These are phyloP conservation scores for Zootermopsis nevadensis DNA, from an alignment of 2,888 invertebrate species.

Conservation along the genomic window DNA sequence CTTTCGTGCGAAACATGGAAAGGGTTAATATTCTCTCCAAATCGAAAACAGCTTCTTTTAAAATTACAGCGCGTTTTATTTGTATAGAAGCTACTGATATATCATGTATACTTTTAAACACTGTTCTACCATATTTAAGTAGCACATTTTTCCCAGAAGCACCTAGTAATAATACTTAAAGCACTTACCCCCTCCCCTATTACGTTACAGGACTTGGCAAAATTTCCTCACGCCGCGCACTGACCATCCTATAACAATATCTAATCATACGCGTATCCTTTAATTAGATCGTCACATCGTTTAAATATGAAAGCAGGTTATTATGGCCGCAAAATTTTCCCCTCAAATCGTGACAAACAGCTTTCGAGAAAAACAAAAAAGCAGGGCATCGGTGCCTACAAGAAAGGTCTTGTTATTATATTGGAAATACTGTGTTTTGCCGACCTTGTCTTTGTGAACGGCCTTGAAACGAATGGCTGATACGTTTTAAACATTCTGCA, in stretches of 20 bases:
- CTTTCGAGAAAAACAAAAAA: not conserved
- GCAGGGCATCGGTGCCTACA: not conserved
- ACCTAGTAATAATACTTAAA: not conserved
- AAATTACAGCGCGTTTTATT: too few species aligned
- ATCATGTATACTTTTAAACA: too few species aligned
- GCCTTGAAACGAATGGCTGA: slow-evolving; percentile 18
- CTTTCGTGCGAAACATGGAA: too few species aligned
- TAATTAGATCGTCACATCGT: not conserved
- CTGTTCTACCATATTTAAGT: not conserved
- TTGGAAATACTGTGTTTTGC: not conserved
- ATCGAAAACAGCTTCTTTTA: too few species aligned
- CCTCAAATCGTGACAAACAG: slow-evolving; percentile 6
- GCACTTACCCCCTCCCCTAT: not conserved
- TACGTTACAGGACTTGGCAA: not conserved
- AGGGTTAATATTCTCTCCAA: too few species aligned
- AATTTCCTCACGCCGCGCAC: not conserved
- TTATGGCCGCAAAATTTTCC: not conserved
- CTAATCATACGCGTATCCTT: not conserved
- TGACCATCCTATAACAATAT: not conserved
- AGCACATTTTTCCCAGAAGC: not conserved
- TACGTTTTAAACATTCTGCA: not conserved
- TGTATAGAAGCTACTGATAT: too few species aligned
- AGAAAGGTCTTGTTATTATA: not conserved
- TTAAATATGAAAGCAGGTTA: not conserved
- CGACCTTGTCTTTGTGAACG: slow-evolving; percentile 9